Evolutionary conservation across 2,888 invertebrate genomes (phyloP), one percentile per base, ranked within the genome.

Genomic region (Lepidochrysops patricia): DNA sequence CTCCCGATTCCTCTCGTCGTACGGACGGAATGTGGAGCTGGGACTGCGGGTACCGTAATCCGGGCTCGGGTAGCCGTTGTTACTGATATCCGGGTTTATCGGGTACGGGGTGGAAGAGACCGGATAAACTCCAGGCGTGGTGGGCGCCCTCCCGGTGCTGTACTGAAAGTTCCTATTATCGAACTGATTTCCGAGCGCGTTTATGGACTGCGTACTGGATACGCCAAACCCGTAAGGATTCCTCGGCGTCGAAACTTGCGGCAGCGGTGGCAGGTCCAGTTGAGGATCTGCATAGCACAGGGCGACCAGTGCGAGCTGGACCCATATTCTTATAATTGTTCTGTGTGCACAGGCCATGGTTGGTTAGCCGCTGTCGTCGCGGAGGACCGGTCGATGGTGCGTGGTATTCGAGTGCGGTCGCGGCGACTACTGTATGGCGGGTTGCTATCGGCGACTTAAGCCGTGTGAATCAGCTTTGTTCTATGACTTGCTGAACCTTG

Each of bases 191-290:
- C 84, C 85, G 6, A 84, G 82, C n/a, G 82, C 75, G 63, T 85
- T 85, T 6, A 83, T 79, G 0, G 78, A 68, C 29, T 70, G 82
- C 0, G 89, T 85, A 35, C 84, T 85, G 1, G 89, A 87, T 15
- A 77, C 62, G 0, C 88, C 88, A 62, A 77, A 85, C 2, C 82
- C 80, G 61, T 75, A 80, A 48, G 73, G 74, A 60, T 81, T 83
- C 19, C 83, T 70, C 65, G 77, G 82, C 57, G 82, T 74, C 23
- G 82, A 77, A 23, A 69, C 57, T 75, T 81, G 54, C 65, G 86
- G 74, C 43, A 91, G 70, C 0, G 91, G 92, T 1, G 92, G 92
- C 52, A 92, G 70, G 69, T 92, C 91, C 54, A 92, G 72, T 68
- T 92, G 92, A 0, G 89, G 82, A 32, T 76, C 71, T 1, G 76